A percentile compares a stretch with the other conserved stretches of the same genome.
phyloP scores from a whole-genome alignment of 1,140 invertebrate genomes.

The Gryllus bimaculatus region DNA sequence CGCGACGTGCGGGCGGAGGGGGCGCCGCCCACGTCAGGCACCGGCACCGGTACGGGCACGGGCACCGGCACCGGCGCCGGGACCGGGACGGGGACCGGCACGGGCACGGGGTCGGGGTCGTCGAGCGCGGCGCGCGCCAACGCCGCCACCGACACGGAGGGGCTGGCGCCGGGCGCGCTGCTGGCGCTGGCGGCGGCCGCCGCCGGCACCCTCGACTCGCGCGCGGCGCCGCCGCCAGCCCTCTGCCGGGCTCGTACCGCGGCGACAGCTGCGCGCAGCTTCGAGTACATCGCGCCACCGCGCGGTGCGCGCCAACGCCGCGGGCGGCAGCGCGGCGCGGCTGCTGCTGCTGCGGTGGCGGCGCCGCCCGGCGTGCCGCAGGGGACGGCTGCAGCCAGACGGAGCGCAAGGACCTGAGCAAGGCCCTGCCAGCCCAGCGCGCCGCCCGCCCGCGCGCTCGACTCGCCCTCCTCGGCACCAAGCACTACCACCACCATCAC shows the following conservation, averaged over 20 bases:
- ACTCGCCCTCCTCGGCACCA: not conserved
- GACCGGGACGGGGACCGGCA: conserved; percentile 6
- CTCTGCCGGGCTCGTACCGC: conserved; percentile 34
- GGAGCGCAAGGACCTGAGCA: conserved; percentile 39
- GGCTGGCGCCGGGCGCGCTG: conserved; percentile 37
- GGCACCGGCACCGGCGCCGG: conserved; percentile 1
- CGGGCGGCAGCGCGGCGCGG: not conserved
- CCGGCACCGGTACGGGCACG: not conserved
- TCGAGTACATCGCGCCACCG: conserved; percentile 44
- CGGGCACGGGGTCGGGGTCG: not conserved
- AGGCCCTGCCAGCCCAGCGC: not conserved
- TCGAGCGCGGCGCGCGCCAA: conserved; percentile 8
- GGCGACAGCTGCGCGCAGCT: conserved; percentile 53
- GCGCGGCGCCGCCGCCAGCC: conserved; percentile 29
- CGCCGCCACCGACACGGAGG: conserved; percentile 28
- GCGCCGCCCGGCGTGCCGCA: conserved; percentile 36
- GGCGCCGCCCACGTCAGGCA: not conserved
- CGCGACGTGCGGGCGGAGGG: conserved; percentile 25
- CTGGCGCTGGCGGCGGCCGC: conserved; percentile 34
- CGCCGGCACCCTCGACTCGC: conserved; percentile 32
- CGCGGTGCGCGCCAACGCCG: conserved; percentile 26
- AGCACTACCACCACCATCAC: conserved; percentile 8
- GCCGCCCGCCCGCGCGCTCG: not conserved
- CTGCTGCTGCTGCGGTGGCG: not conserved
- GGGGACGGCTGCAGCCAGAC: conserved; percentile 53